Evolutionary conservation across 2,113 vertebrate species (phyloP), one percentile per base, ranked within the genome.

Genomic region (Paedocypris sp.): DNA sequence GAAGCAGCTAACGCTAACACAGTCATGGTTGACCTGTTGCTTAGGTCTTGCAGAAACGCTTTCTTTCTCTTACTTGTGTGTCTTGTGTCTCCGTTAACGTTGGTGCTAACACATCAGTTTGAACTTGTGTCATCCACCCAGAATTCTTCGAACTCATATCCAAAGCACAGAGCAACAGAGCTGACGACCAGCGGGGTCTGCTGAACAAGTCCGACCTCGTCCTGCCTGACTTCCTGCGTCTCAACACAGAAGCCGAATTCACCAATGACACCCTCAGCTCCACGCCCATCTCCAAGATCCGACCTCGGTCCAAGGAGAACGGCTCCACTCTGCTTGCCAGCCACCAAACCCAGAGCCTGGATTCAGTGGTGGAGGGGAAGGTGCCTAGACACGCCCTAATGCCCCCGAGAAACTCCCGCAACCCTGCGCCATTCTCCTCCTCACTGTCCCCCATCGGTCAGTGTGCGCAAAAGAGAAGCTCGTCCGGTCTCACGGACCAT

Each of bases 71-170:
- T 52, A 53, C 59, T 35, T 62, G 54, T 73, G 74, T 61, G 59
- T 67, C 15, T 13, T 16, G 33, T 6, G 20, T 35, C 5, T 31
- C 18, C 31, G 11, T 47, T 39, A 18, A n/a, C 38, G 22, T 33
- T 15, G 31, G 29, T 39, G 5, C 35, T 19, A 15, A 22, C 18
- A 23, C 41, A 35, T 32, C 50, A 47, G 58, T 63, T 68, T 28
- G 48, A 69, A 48, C 36, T 16, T 39, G 13, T 62, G 35, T 73
- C 62, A 12, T 64, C 48, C 66, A 81, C 60, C 64, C 74, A 99
- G 95, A 97, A 71, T 95, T 99, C 89, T 99, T 99, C 88, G 88
- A 98, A 84, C 91, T 98, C 83, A 90, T 99, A 85, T 94, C 93
- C 86, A 98, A 95, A 89, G 94, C 94, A 80, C 95, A 99, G 86